A percentile compares a stretch with the other conserved stretches of the same genome.
phyloP scores from a whole-genome alignment of 2,113 vertebrate species.

The Alaudala cheleensis region DNA sequence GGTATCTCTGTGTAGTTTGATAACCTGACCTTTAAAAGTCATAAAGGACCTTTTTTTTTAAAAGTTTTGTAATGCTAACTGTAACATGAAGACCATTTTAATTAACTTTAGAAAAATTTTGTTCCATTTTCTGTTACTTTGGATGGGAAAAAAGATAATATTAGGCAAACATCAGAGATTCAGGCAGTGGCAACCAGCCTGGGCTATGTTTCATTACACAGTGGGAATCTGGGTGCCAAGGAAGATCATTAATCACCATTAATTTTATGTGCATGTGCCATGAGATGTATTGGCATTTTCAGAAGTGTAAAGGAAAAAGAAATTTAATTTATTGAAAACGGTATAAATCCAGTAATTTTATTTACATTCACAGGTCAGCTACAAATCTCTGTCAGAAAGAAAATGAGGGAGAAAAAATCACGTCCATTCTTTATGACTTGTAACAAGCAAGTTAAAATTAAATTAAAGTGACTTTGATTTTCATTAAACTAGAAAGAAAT shows the following conservation, averaged over 20 bases:
- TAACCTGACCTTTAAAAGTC: background rate
- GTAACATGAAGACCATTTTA: background rate
- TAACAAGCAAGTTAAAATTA: background rate
- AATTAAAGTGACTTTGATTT: background rate
- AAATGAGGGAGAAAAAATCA: background rate
- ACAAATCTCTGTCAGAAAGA: background rate
- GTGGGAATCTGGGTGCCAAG: background rate
- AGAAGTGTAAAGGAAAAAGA: background rate
- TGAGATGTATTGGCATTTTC: background rate
- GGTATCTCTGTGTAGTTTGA: background rate
- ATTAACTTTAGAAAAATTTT: background rate
- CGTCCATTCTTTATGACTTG: background rate
- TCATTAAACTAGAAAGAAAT: background rate
- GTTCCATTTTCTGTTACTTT: background rate
- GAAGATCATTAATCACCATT: background rate
- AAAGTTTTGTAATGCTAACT: background rate
- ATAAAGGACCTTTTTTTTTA: background rate
- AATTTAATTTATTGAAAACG: background rate
- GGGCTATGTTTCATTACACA: background rate
- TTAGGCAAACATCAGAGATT: background rate
- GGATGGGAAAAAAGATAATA: background rate
- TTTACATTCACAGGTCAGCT: background rate
- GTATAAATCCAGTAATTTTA: background rate
- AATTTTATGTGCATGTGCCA: background rate
- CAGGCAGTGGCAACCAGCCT: background rate